Base-by-base conservation (phyloP, 2,113 vertebrate genomes). In the Rhizomys pruinosus region DNA sequence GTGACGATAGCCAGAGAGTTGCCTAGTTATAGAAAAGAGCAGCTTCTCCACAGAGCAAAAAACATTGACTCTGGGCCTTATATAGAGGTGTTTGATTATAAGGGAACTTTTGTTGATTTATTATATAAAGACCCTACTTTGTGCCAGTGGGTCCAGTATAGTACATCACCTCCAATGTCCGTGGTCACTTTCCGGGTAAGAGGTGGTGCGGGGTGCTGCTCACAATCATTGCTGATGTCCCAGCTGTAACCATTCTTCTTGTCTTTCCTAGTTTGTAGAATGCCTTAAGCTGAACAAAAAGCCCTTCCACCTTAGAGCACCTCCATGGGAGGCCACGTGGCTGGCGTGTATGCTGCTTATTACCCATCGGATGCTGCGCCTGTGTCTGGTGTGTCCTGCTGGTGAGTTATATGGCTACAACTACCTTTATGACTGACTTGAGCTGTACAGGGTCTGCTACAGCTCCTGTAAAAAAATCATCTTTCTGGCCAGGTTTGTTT, bases 271-370 rank as follows among this genome's bases (percentile, higher is more conserved):
- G 99, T 99, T 99, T 57, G 99, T 99, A 94, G 99, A 99, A 97
- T 98, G 98, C 91, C 96, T 99, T 97, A 98, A 98, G 89, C 97
- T 99, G 91, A 99, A 99, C 97, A 98, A 97, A 97, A 99, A 98
- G 92, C 98, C 99, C 16, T 99, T 99, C 97, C 99, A 99, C 95
- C 96, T 99, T 77, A 98, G 99, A 77, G 99, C 85, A 99, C 98
- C 37, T 99, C 99, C 61, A 99, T 99, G 99, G 99, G 99, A 1
- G 99, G 99, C 86, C 98, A 98, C 0, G 98, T 99, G 81, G 99
- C 99, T 0, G 99, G 99, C 0, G 99, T 99, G 55, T 99, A 99
- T 0, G 99, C 99, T 7, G 99, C 99, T 73, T 98, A 97, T 87
- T 99, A 99, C 92, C 98, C 99, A 0, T 97, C 98, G 9, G 99